Evolutionary conservation across 2,888 invertebrate genomes (phyloP).

Genomic region (Andrena bicolor): DNA sequence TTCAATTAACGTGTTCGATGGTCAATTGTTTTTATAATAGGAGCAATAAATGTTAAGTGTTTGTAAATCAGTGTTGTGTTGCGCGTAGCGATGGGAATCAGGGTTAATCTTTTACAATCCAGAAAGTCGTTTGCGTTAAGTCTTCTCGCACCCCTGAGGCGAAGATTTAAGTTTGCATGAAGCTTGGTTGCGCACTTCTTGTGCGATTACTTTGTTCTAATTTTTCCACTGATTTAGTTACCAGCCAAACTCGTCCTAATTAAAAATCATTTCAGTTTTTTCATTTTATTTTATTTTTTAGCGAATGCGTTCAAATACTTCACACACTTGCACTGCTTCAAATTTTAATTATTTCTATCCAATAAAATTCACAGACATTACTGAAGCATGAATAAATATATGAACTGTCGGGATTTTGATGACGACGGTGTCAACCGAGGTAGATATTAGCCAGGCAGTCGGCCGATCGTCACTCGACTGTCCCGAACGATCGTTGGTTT

Average conservation of each 20-base stretch:
- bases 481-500: too few species aligned
- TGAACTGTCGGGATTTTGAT: too few species aligned
- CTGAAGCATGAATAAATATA: too few species aligned
- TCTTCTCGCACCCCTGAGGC: conserved; percentile 3
- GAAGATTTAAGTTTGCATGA: conserved; percentile 24
- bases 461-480: too few species aligned
- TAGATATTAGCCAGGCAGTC: too few species aligned
- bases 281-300: background rate
- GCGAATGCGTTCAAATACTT: background rate
- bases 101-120: conserved; percentile 51
- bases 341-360: too few species aligned
- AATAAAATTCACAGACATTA: too few species aligned
- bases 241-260: background rate
- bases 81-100: background rate
- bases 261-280: background rate
- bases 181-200: conserved; percentile 4
- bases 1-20: conserved; percentile 23
- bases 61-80: background rate
- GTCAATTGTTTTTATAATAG: conserved; percentile 9
- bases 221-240: conserved; percentile 1
- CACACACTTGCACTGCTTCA: too few species aligned
- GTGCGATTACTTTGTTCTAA: conserved; percentile 3
- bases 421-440: too few species aligned
- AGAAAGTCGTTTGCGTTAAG: conserved; percentile 36
- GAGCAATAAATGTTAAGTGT: background rate